These are phyloP conservation scores for Campoletis sonorensis DNA, from an alignment of 1,140 invertebrate genomes.

Conservation along the genomic window DNA sequence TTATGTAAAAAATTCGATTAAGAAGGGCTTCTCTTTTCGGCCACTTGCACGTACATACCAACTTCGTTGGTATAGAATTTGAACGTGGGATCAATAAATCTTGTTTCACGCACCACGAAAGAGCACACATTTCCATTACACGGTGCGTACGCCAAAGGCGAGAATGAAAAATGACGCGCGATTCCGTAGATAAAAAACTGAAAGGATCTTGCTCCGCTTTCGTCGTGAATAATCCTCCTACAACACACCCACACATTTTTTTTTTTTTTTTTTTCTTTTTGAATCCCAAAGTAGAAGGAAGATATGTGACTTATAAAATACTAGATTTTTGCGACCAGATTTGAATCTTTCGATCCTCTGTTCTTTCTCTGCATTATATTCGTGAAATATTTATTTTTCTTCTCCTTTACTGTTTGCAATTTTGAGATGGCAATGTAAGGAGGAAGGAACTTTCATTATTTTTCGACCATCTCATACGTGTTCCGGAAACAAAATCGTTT, in stretches of 20 bases:
- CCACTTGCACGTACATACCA: neutral
- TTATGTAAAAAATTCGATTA: too few relatives aligned
- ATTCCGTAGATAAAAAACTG: neutral
- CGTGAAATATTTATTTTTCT: neutral
- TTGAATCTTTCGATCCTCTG: neutral
- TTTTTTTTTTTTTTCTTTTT: too few relatives aligned
- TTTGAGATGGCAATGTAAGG: too few relatives aligned
- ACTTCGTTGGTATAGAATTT: neutral
- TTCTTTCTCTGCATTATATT: neutral
- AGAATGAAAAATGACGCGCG: slow-evolving; percentile 2
- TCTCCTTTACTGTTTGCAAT: neutral
- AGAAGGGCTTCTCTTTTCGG: neutral
- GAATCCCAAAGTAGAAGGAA: neutral
- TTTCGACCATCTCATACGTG: too few relatives aligned
- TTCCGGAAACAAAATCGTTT: neutral
- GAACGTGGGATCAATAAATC: neutral
- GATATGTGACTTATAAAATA: neutral
- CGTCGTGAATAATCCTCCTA: neutral
- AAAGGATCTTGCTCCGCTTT: neutral
- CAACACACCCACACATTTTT: slow-evolving; percentile 15
- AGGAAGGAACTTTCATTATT: too few relatives aligned
- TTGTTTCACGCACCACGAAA: too few relatives aligned
- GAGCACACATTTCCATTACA: slow-evolving; percentile 2
- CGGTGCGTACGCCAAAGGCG: neutral
- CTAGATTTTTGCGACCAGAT: neutral